phyloP scores from a whole-genome alignment of 2,888 invertebrate genomes.

The Lepidocyrtinus sp. region DNA sequence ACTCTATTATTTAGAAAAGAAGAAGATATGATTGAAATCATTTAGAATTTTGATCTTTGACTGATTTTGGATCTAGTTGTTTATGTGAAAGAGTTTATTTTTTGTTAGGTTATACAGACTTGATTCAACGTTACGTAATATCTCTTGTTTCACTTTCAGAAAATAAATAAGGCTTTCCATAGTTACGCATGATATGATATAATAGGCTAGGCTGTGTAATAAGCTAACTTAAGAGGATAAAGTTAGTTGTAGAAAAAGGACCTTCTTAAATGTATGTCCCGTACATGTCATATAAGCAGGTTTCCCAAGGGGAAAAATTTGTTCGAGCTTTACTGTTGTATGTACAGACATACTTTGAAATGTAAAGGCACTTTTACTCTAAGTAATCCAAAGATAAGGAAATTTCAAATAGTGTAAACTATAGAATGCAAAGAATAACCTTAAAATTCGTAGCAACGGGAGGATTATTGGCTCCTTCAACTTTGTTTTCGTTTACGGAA shows the following conservation, averaged over 20 bases:
- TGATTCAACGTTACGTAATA: neutral
- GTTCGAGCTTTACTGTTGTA: conserved; percentile 67
- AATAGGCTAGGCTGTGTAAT: neutral
- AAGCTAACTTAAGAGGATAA: neutral
- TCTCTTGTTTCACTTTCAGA: neutral
- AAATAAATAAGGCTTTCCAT: neutral
- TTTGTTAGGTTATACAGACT: no score
- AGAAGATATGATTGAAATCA: no score
- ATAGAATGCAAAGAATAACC: neutral
- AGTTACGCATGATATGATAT: neutral
- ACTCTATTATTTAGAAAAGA: no score
- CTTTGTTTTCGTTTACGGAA: neutral
- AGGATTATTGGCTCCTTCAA: no score
- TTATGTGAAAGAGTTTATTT: conserved; percentile 27
- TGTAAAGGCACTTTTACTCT: neutral
- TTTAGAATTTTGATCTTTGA: conserved; percentile 25
- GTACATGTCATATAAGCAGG: conserved; percentile 46
- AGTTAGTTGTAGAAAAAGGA: neutral
- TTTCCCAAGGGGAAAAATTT: conserved; percentile 63
- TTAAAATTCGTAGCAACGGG: no score
- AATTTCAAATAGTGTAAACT: neutral
- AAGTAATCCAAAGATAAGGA: neutral
- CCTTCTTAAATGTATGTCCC: no score
- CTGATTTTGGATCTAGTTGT: conserved; percentile 56
- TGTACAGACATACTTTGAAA: conserved; percentile 47